phyloP scores from a whole-genome alignment of 92 coral and sea anemone genomes.

The Muricea muricata region DNA sequence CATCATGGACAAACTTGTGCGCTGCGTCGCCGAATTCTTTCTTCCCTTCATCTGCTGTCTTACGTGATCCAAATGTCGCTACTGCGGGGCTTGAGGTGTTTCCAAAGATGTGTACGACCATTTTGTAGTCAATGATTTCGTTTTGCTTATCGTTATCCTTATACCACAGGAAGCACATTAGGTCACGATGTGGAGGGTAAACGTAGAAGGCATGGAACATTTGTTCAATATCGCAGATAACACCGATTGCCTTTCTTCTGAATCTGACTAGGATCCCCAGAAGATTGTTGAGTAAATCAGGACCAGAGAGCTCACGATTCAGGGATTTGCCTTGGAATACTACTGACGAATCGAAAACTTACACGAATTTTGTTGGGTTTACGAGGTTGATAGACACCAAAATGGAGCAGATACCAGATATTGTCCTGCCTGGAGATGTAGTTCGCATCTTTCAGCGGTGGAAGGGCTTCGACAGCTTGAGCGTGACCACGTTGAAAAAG shows the following conservation, averaged over 20 bases:
- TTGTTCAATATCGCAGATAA: constrained; percentile 66
- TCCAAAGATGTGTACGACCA: constrained; percentile 22
- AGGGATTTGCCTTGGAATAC: constrained; percentile 56
- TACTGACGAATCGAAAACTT: background rate
- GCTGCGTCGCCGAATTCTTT: constrained; percentile 14
- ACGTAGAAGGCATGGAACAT: constrained; percentile 67
- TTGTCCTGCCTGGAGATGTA: background rate
- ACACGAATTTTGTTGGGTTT: background rate
- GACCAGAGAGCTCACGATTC: constrained; percentile 63
- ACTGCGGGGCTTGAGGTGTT: constrained; percentile 52
- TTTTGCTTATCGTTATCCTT: background rate
- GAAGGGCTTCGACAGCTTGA: constrained; percentile 12
- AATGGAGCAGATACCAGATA: constrained; percentile 3
- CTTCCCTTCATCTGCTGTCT: constrained; percentile 41
- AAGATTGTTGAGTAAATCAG: constrained; percentile 60
- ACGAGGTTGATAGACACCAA: constrained; percentile 5
- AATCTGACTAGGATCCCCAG: constrained; percentile 62
- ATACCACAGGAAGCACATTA: constrained; percentile 11
- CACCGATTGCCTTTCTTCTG: constrained; percentile 59
- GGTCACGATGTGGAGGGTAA: constrained; percentile 56
- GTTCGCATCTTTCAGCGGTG: background rate
- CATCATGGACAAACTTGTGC: background rate
- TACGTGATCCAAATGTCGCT: constrained; percentile 41
- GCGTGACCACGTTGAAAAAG: constrained; percentile 45
- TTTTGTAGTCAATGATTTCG: background rate